Percentiles rank a stretch among this genome's conserved stretches.
Conservation (phyloP, 2,797 vertebrate species). For the Sternotherus odoratus region DNA sequence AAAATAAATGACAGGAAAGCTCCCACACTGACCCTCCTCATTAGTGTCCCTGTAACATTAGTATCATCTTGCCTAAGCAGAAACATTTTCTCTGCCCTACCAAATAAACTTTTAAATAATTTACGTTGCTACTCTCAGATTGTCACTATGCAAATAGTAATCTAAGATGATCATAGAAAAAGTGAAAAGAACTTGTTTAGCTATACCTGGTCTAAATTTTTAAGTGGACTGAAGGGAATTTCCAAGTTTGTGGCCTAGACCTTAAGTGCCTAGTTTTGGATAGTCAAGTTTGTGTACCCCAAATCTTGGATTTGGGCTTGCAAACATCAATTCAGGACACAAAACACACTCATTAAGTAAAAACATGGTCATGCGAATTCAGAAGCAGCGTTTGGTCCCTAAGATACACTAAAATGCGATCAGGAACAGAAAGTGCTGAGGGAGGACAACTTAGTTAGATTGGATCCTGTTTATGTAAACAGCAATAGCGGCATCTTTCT, state of each 20-base stretch:
- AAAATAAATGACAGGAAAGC: neutral
- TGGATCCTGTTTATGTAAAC: conserved; percentile 41
- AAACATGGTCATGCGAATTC: neutral
- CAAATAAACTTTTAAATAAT: neutral
- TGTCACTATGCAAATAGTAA: neutral
- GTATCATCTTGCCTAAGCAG: neutral
- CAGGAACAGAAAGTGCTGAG: conserved; percentile 34
- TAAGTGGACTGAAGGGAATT: neutral
- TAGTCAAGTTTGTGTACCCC: neutral
- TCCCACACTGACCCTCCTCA: neutral
- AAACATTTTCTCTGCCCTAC: neutral
- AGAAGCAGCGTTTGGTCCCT: conserved; percentile 52
- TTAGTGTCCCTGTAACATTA: neutral
- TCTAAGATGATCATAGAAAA: neutral
- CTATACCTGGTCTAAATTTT: neutral
- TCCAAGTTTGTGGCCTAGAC: neutral
- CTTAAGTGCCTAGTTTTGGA: neutral
- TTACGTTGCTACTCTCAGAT: neutral
- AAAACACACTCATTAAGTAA: neutral
- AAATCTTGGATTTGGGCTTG: neutral
- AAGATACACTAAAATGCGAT: conserved; percentile 45
- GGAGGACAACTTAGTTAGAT: neutral
- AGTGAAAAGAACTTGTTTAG: conserved; percentile 5
- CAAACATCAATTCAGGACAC: neutral
- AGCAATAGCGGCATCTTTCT: conserved; percentile 22